Evolutionary conservation across 2,888 invertebrate genomes (phyloP).

Genomic region (Drosophila dives): DNA sequence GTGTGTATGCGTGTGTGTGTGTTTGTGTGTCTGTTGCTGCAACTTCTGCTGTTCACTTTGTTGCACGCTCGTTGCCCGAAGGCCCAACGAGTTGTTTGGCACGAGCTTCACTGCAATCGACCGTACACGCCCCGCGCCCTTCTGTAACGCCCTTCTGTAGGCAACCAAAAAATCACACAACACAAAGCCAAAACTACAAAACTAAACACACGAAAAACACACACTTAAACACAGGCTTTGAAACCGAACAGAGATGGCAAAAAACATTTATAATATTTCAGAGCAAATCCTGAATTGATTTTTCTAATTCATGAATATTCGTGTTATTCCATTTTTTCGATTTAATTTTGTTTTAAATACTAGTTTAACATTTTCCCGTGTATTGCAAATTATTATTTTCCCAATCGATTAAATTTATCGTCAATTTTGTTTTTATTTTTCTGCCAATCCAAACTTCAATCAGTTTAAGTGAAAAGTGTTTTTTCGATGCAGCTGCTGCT

Average conservation of each 20-base stretch:
- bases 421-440: neutral
- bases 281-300: neutral
- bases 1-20: constrained; percentile 22
- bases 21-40: constrained; percentile 34
- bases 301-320: neutral
- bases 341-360: neutral
- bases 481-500: neutral
- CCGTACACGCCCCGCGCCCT: constrained; percentile 21
- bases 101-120: constrained; percentile 55
- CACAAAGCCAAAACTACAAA: constrained; percentile 70
- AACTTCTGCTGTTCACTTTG: constrained; percentile 62
- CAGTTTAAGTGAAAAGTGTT: neutral
- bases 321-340: neutral
- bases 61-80: constrained; percentile 54
- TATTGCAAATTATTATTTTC: neutral
- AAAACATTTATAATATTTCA: constrained; percentile 1
- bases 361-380: neutral
- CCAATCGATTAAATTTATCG: neutral
- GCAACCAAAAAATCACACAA: constrained; percentile 70
- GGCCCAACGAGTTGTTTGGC: constrained; percentile 67
- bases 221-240: constrained; percentile 9
- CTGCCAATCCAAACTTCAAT: neutral
- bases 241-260: constrained; percentile 38
- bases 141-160: constrained; percentile 32
- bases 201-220: constrained; percentile 35